Conservation (phyloP, 2,888 invertebrate genomes). For the Sinelater perroti region DNA sequence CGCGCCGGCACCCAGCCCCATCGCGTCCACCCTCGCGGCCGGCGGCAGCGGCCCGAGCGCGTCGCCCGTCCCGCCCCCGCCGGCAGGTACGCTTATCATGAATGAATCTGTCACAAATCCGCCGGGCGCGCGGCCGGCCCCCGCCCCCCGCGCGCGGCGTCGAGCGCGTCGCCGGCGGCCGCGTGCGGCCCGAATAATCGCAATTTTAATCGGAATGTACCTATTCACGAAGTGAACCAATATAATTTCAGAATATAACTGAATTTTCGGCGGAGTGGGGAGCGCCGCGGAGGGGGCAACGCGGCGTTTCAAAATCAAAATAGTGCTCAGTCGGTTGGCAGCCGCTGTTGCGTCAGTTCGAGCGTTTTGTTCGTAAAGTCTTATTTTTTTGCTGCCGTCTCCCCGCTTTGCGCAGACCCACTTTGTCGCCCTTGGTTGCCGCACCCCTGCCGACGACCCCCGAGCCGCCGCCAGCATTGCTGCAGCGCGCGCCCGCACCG, state of each 20-base stretch:
- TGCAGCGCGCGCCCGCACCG: too few relatives aligned
- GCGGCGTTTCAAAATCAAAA: conserved; percentile 37
- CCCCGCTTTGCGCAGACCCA: conserved; percentile 21
- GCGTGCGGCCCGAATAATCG: conserved; percentile 21
- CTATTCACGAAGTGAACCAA: conserved; percentile 46
- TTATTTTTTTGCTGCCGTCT: conserved; percentile 24
- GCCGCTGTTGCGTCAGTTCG: conserved; percentile 37
- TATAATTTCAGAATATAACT: conserved; percentile 49
- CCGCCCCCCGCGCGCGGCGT: conserved; percentile 6
- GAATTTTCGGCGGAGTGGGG: conserved; percentile 45
- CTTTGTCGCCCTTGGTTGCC: conserved; percentile 15
- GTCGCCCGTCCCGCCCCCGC: conserved; percentile 8
- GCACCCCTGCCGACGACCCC: neutral
- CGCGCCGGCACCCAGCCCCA: too few relatives aligned
- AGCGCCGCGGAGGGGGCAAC: conserved; percentile 39
- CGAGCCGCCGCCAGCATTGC: too few relatives aligned
- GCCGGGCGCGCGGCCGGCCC: neutral
- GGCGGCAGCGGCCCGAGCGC: conserved; percentile 13
- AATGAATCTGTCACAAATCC: conserved; percentile 33
- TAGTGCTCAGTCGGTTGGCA: conserved; percentile 44
- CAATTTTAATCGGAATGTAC: conserved; percentile 41
- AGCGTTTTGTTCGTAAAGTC: conserved; percentile 25
- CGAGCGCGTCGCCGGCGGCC: conserved; percentile 13
- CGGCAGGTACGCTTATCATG: conserved; percentile 28
- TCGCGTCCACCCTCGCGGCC: conserved; percentile 11